Evolutionary conservation across 1,140 invertebrate species (phyloP), one percentile per base, ranked within the genome.

Genomic region (Drosophila persimilis): DNA sequence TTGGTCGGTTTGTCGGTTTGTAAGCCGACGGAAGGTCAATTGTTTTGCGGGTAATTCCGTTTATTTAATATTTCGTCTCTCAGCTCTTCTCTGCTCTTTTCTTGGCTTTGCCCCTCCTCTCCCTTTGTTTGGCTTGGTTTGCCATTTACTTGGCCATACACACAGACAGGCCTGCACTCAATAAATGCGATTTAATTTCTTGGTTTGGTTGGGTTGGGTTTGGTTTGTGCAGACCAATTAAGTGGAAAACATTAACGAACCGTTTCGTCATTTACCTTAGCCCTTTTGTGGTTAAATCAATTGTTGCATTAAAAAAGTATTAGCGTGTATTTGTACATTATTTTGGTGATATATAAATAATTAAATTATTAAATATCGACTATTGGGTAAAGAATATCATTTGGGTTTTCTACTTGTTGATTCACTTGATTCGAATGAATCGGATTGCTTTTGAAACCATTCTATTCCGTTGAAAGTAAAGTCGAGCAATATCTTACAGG

Each of bases 21-120:
- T 84, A 84, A 84, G 80, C 80, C 48, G 52, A 31, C 76, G 76
- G 80, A 84, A 84, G 80, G 80, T 84, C 80, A 84, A 84, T 84
- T 79, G 80, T 79, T 76, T 84, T 84, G 80, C 75, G 80, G 80
- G 80, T 67, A 84, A 84, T 76, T 84, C 80, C 80, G 72, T 79
- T 84, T 84, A 71, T 64, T 73, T 56, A 45, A 54, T 46, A 50
- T 58, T 48, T 51, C 50, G 35, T 61, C 39, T 54, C 52, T 50
- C 35, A 8, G 44, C 29, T 47, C 31, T 47, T 54, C 52, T 51
- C 43, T 73, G 39, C 52, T 35, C 45, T 39, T 56, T 73, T 22
- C 46, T 54, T 39, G 50, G 44, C 41, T 58, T 39, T 47, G 46
- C 31, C 15, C 47, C 62, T 59, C 58, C 51, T 44, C 57, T 51